Evolutionary conservation across 2,888 invertebrate species (phyloP).

Genomic region (Drosophila paranaensis): DNA sequence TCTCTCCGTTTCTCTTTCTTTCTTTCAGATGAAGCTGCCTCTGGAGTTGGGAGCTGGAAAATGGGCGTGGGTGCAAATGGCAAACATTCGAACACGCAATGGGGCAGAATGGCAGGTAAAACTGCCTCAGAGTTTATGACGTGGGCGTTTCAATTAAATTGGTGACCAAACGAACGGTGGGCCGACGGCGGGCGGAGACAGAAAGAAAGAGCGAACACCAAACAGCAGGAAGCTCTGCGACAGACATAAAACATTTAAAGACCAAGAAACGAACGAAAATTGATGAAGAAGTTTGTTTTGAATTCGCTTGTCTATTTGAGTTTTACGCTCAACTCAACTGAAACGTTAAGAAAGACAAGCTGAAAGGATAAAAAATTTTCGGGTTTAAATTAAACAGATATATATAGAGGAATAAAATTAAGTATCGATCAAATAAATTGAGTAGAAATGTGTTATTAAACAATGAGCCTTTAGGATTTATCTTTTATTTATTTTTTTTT

Average conservation of each 20-base stretch:
- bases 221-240: constrained; percentile 69
- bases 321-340: constrained; percentile 35
- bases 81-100: constrained; percentile 75
- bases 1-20: constrained; percentile 7
- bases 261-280: constrained; percentile 26
- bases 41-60: constrained; percentile 51
- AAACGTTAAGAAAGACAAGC: too few relatives aligned
- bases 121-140: constrained; percentile 70
- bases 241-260: constrained; percentile 41
- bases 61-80: constrained; percentile 78
- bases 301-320: constrained; percentile 50
- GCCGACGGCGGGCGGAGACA: neutral
- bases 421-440: too few relatives aligned
- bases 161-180: constrained; percentile 39
- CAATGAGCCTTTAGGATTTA: too few relatives aligned
- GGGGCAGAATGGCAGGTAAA: constrained; percentile 61
- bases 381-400: too few relatives aligned
- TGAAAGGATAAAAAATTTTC: too few relatives aligned
- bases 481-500: too few relatives aligned
- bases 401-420: too few relatives aligned
- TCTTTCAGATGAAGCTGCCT: constrained; percentile 40
- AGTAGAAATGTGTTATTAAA: neutral
- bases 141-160: constrained; percentile 78
- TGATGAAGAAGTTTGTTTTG: constrained; percentile 69
- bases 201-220: constrained; percentile 11